A percentile compares a stretch with the other conserved stretches of the same genome.
Conservation (phyloP, 2,113 vertebrate species). For the Marmota monax region DNA sequence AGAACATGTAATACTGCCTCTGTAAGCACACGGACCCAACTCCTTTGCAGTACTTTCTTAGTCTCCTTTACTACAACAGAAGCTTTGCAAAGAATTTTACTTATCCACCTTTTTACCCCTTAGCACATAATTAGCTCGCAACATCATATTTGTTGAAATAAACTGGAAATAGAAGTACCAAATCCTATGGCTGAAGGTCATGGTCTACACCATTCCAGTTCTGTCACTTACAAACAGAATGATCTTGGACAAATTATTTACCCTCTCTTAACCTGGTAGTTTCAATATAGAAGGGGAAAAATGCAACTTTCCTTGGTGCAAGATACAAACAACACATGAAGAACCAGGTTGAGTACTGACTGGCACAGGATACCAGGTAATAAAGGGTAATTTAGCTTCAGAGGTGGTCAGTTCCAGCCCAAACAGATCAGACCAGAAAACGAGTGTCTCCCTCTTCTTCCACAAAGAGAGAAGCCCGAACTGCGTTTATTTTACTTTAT, state of each 20-base stretch:
- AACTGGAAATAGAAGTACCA: constrained; percentile 15
- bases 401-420: not conserved
- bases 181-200: not conserved
- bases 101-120: not conserved
- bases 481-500: not conserved
- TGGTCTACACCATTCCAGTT: not conserved
- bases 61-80: not conserved
- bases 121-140: not conserved
- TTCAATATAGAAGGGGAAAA: not conserved
- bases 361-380: not conserved
- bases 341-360: not conserved
- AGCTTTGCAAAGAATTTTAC: not conserved
- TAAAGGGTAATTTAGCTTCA: not conserved
- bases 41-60: not conserved
- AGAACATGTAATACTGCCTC: not conserved
- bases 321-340: not conserved
- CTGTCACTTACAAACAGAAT: not conserved
- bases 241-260: not conserved
- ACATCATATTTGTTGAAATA: not conserved
- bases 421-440: not conserved
- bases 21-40: fast-evolving
- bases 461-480: not conserved
- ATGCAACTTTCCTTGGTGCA: not conserved
- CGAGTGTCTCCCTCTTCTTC: not conserved
- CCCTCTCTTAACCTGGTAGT: not conserved